Evolutionary conservation across 1,140 invertebrate species (phyloP).

Genomic region (Zaprionus africanus): DNA sequence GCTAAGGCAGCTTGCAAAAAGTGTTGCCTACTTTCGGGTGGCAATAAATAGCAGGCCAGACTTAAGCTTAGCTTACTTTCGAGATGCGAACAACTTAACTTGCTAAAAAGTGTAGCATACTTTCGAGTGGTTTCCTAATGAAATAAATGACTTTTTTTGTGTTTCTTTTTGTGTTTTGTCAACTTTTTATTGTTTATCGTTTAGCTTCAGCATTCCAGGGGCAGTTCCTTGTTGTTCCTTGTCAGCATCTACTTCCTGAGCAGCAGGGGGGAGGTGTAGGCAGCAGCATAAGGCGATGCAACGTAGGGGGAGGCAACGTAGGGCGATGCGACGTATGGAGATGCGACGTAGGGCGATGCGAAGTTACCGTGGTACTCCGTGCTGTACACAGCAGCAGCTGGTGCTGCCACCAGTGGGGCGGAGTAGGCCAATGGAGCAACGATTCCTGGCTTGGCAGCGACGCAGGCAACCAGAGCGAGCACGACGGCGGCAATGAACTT

Average conservation of each 20-base stretch:
- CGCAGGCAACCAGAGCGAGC: conserved; percentile 69
- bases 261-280: conserved; percentile 69
- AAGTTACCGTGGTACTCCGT: conserved; percentile 51
- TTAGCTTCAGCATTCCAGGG: conserved; percentile 17
- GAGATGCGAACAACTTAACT: neutral
- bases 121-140: neutral
- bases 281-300: conserved; percentile 66
- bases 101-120: neutral
- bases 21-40: conserved; percentile 40
- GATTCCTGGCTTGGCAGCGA: conserved; percentile 74
- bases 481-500: conserved; percentile 71
- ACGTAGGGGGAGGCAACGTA: conserved; percentile 60
- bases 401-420: conserved; percentile 41
- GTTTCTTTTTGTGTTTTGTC: conserved; percentile 7
- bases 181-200: conserved; percentile 16
- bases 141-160: neutral
- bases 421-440: conserved; percentile 78
- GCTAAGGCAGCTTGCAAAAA: conserved; percentile 32
- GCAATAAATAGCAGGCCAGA: neutral
- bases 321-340: conserved; percentile 44
- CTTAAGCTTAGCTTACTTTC: neutral
- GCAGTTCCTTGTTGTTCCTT: neutral
- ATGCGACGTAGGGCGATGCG: conserved; percentile 47
- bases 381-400: conserved; percentile 57
- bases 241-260: conserved; percentile 62